Base-by-base conservation (phyloP, 2,113 vertebrate species). In the Sialia sialis region DNA sequence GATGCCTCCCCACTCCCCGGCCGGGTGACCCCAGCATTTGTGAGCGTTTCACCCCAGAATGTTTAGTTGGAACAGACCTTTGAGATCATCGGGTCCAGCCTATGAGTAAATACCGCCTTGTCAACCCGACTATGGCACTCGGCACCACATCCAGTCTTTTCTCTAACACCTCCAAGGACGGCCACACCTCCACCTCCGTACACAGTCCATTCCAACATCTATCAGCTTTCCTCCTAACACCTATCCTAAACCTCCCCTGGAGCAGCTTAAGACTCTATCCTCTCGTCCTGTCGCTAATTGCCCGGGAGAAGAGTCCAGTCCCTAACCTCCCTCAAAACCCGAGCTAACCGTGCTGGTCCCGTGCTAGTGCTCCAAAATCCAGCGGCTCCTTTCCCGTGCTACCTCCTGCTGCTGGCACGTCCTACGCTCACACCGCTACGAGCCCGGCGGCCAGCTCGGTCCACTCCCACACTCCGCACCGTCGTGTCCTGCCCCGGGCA, bases 341-440 rank as follows among this genome's bases (percentile, higher is more conserved):
- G 11, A 75, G 49, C 34, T 18, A 36, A 49, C 2, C 7, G 22
- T 2, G 67, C 73, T 63, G 13, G 29, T 10, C 41, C 69, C 13
- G 6, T 0, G 23, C 25, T 49, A 49, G 22, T 49, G 3, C 36
- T 34, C 36, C 43, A 5, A 0, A 44, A 51, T 16, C 36, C 30
- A 56, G 32, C 0, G 0, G 1, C 34, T 49, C 29, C 41, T 62
- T 16, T 30, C 36, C 43, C 43, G 19, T 32, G 21, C 38, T 56
- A 22, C 46, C 18, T 43, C 5, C 46, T 10, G 4, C 20, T 14
- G 36, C 7, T 2, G 3, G 29, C 55, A 2, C 21, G 8, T 25
- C 11, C 15, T 9, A 6, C 6, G 5, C 18, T 7, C 41, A 11
- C 30, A 26, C 4, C 39, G 4, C 2, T 1, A 5, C 20, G 1